Evolutionary conservation across 1,140 invertebrate genomes (phyloP).

Genomic region (Leptinotarsa defecta): DNA sequence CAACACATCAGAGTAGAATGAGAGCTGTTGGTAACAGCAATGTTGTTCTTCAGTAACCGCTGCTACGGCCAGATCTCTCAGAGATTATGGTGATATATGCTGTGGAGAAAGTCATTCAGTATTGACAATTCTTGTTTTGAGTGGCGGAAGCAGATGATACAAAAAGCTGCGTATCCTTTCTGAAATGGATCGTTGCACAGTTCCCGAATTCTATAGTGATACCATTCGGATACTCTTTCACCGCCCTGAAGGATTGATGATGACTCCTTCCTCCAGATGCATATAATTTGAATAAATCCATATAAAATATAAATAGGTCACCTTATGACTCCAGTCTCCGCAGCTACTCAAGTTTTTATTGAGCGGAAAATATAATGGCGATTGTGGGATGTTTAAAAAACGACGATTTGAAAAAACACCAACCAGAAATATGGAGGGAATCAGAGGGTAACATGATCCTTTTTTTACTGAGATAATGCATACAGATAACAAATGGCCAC

Average conservation of each 20-base stretch:
- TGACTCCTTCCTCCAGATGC: no score
- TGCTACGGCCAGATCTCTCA: not conserved
- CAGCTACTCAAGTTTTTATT: no score
- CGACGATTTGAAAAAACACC: no score
- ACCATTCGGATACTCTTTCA: not conserved
- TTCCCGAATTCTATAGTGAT: not conserved
- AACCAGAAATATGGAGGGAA: no score
- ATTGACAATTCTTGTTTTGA: no score
- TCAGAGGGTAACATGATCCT: no score
- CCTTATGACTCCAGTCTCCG: not conserved
- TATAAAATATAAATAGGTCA: not conserved
- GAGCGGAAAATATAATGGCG: no score
- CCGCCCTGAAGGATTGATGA: not conserved
- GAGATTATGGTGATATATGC: not conserved
- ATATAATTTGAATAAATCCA: not conserved
- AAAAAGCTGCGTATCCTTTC: not conserved
- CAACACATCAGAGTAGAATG: not conserved
- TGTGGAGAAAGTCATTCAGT: not conserved
- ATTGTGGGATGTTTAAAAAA: no score
- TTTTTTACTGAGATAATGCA: no score
- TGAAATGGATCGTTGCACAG: not conserved
- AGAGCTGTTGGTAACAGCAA: not conserved
- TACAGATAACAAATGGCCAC: no score
- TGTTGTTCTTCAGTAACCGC: not conserved
- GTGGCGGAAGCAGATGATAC: not conserved